A percentile compares a stretch with the other conserved stretches of the same genome.
Evolutionary conservation across 1,140 invertebrate genomes (phyloP).

Genomic region (Cydia amplana): DNA sequence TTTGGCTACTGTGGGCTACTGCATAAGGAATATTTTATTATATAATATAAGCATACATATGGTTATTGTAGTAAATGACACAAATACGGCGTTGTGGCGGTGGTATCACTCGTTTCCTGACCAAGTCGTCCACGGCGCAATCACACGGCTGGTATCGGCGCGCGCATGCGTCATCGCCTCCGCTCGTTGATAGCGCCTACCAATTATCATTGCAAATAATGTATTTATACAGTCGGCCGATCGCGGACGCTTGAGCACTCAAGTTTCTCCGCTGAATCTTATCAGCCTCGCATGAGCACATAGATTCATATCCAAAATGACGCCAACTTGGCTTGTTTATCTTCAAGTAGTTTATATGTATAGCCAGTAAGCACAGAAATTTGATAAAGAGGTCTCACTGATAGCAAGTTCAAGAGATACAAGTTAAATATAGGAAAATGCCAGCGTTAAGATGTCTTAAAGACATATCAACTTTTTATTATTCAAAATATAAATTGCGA

Average conservation of each 20-base stretch:
- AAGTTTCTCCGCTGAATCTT: slow-evolving; percentile 65
- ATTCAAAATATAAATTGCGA: background rate
- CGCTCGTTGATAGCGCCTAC: slow-evolving; percentile 72
- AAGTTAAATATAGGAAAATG: slow-evolving; percentile 72
- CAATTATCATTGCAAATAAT: slow-evolving; percentile 79
- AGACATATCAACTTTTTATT: background rate
- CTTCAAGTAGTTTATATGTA: slow-evolving; percentile 50
- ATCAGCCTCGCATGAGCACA: slow-evolving; percentile 55
- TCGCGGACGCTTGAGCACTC: slow-evolving; percentile 47
- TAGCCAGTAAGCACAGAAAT: slow-evolving; percentile 44
- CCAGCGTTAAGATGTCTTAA: slow-evolving; percentile 47
- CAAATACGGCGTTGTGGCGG: slow-evolving; percentile 1
- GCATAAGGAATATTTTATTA: too few species aligned
- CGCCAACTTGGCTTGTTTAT: slow-evolving; percentile 59
- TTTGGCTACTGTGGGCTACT: too few species aligned
- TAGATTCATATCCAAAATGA: slow-evolving; percentile 58
- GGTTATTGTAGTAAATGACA: slow-evolving; percentile 8
- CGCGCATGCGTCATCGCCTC: slow-evolving; percentile 76
- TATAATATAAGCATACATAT: background rate
- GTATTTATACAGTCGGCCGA: slow-evolving; percentile 70
- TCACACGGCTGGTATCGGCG: slow-evolving; percentile 66
- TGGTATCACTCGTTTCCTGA: slow-evolving; percentile 61
- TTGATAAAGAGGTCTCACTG: slow-evolving; percentile 73
- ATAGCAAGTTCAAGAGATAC: slow-evolving; percentile 72
- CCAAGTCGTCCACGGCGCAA: slow-evolving; percentile 51